Percentiles rank a stretch among this genome's conserved stretches.
Conservation (phyloP, 2,888 invertebrate genomes). For the Neria commutata region DNA sequence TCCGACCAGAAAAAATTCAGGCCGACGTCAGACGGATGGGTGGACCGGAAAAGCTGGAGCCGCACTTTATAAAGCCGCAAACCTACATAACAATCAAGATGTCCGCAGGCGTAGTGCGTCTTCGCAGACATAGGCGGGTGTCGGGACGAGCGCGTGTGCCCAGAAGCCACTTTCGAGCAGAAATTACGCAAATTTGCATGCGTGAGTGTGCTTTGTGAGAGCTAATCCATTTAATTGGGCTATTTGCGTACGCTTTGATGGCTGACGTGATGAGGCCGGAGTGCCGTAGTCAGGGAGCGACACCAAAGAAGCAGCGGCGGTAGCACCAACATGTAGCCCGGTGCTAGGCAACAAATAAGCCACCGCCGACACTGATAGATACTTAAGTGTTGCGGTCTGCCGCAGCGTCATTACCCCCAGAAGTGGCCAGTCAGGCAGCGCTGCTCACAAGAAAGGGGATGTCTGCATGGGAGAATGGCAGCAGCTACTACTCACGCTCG, state of each 20-base stretch:
- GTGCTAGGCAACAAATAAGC: slow-evolving; percentile 10
- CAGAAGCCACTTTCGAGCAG: neutral
- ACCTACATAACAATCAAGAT: too few relatives aligned
- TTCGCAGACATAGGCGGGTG: too few relatives aligned
- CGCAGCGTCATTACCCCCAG: slow-evolving; percentile 1
- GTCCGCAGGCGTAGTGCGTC: too few relatives aligned
- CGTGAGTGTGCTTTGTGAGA: slow-evolving; percentile 31
- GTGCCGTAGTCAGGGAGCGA: neutral
- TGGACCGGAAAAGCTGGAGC: neutral
- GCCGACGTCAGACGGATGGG: too few relatives aligned
- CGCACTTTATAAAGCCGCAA: neutral
- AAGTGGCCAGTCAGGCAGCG: neutral
- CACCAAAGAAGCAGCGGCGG: neutral
- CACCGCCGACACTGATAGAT: neutral
- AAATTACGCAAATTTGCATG: slow-evolving; percentile 6
- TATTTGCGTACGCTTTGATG: slow-evolving; percentile 23
- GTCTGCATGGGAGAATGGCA: neutral
- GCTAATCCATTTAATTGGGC: slow-evolving; percentile 41
- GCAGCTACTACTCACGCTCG: neutral
- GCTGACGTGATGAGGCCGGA: neutral
- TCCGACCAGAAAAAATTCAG: too few relatives aligned
- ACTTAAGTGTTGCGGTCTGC: slow-evolving; percentile 9
- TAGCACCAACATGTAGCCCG: neutral
- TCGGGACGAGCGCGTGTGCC: too few relatives aligned
- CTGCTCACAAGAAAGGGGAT: too few relatives aligned